phyloP scores from a whole-genome alignment of 2,888 invertebrate genomes.

The Caenorhabditis sp. region DNA sequence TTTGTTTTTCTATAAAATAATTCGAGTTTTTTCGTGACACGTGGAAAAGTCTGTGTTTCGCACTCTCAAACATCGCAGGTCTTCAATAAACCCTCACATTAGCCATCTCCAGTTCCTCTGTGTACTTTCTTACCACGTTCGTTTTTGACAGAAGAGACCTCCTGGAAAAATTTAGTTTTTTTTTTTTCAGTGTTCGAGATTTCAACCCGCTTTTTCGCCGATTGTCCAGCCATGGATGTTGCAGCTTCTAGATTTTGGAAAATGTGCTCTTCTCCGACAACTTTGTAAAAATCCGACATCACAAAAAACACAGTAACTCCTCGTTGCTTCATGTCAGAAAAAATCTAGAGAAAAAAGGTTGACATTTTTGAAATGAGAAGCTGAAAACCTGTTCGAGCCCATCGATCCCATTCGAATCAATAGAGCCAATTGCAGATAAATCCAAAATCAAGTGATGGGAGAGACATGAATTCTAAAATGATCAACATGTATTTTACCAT shows the following conservation, averaged over 20 bases:
- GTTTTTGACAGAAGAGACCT: neutral
- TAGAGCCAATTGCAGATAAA: constrained; percentile 69
- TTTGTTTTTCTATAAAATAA: no score
- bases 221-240: constrained; percentile 62
- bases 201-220: constrained; percentile 37
- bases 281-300: constrained; percentile 60
- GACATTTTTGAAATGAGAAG: no score
- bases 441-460: constrained; percentile 66
- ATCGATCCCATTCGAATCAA: constrained; percentile 69
- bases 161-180: neutral
- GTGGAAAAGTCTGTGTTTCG: no score
- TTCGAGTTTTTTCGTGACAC: no score
- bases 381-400: constrained; percentile 57
- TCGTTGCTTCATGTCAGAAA: constrained; percentile 47
- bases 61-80: no score
- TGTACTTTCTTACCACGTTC: neutral
- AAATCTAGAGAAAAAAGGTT: constrained; percentile 20
- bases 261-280: constrained; percentile 66
- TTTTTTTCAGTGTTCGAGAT: neutral
- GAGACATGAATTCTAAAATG: constrained; percentile 5
- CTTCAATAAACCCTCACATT: neutral
- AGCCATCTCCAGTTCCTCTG: constrained; percentile 3
- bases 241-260: constrained; percentile 68
- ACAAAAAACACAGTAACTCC: constrained; percentile 70
- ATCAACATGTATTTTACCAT: neutral